phyloP scores from a whole-genome alignment of 2,113 vertebrate genomes.

The Miniopterus natalensis region DNA sequence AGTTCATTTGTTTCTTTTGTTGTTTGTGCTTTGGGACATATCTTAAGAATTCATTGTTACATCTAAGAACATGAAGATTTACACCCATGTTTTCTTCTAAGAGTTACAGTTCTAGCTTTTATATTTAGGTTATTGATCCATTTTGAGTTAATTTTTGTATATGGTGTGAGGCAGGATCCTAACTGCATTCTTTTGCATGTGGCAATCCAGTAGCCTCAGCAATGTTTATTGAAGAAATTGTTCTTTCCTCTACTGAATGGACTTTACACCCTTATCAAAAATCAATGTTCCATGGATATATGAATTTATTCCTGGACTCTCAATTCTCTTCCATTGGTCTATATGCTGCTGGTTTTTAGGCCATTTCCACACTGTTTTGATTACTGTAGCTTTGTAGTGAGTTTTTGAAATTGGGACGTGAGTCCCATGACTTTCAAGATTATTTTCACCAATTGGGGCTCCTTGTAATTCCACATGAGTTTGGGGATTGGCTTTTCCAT shows the following conservation, averaged over 20 bases:
- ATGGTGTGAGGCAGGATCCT: background rate
- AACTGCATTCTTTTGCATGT: background rate
- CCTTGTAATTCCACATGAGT: background rate
- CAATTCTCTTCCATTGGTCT: background rate
- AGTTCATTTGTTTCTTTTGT: background rate
- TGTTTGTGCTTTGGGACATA: background rate
- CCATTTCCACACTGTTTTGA: background rate
- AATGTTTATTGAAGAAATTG: background rate
- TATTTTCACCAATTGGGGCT: background rate
- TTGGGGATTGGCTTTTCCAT: background rate
- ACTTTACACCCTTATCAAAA: background rate
- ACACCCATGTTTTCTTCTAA: background rate
- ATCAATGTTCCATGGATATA: background rate
- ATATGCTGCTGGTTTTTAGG: background rate
- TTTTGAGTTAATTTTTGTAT: background rate
- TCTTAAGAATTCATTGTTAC: background rate
- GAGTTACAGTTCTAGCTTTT: background rate
- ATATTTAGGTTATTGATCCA: slow-evolving; percentile 2
- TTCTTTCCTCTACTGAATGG: background rate
- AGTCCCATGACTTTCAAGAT: background rate
- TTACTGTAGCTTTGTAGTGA: background rate
- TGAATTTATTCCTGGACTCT: background rate
- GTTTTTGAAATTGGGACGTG: background rate
- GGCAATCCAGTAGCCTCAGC: background rate
- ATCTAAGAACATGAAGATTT: background rate